Percentiles rank a stretch among this genome's conserved stretches.
phyloP scores from a whole-genome alignment of 1,140 invertebrate species.

The Gonatopus flavifemur region DNA sequence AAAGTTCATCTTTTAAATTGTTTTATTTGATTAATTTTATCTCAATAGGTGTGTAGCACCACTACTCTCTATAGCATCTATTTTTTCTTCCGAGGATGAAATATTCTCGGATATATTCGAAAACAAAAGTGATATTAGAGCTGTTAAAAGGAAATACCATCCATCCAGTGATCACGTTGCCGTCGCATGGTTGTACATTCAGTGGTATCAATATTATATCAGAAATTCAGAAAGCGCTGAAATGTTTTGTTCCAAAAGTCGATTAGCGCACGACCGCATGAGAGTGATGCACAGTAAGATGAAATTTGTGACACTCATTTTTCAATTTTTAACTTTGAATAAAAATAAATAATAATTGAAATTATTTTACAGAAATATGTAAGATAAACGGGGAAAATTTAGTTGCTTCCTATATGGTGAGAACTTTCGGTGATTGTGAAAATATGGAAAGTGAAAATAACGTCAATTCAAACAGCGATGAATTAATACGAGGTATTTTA shows the following conservation, averaged over 20 bases:
- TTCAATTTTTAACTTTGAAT: background rate
- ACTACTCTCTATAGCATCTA: conserved; percentile 42
- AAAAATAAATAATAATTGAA: too few species aligned
- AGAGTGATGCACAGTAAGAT: background rate
- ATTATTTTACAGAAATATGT: conserved; percentile 50
- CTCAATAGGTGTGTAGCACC: conserved; percentile 52
- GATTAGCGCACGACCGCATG: too few species aligned
- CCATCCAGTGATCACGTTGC: conserved; percentile 61
- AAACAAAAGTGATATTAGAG: conserved; percentile 44
- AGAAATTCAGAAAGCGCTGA: background rate
- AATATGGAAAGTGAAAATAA: conserved; percentile 34
- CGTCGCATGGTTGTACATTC: conserved; percentile 54
- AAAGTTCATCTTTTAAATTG: background rate
- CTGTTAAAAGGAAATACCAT: conserved; percentile 56
- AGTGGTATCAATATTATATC: conserved; percentile 43
- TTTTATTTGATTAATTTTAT: conserved; percentile 1
- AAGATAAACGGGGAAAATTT: conserved; percentile 51
- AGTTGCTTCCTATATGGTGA: conserved; percentile 46
- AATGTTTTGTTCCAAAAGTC: too few species aligned
- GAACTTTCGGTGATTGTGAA: conserved; percentile 25
- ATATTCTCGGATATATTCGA: conserved; percentile 37
- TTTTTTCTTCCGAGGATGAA: conserved; percentile 36
- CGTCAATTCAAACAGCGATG: conserved; percentile 54
- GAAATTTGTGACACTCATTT: background rate
- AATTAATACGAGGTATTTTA: conserved; percentile 57